Conservation (phyloP, 1,140 invertebrate species). For the Cydia amplana region DNA sequence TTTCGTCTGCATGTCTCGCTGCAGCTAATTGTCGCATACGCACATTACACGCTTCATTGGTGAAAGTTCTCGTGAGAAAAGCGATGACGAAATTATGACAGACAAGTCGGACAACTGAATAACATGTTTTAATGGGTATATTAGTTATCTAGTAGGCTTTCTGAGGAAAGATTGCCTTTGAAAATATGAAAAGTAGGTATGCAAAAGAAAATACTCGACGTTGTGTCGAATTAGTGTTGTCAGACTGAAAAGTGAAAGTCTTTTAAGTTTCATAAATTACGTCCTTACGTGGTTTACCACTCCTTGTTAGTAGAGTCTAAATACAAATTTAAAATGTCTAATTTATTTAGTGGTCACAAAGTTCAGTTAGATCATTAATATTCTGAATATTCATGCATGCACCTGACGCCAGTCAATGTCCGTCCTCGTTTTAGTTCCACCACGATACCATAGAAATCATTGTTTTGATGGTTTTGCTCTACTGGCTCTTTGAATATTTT, state of each 20-base stretch:
- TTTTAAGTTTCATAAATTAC: too few species aligned
- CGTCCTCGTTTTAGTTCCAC: constrained; percentile 52
- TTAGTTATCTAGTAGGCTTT: neutral
- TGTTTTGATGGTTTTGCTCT: constrained; percentile 71
- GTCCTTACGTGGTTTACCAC: too few species aligned
- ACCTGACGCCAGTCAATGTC: constrained; percentile 50
- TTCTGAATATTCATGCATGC: constrained; percentile 61
- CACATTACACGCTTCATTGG: constrained; percentile 41
- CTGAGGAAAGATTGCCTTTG: too few species aligned
- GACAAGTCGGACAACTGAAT: neutral
- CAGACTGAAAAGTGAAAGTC: too few species aligned
- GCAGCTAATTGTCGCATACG: constrained; percentile 33
- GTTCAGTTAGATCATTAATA: constrained; percentile 30
- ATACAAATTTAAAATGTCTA: neutral
- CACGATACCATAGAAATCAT: constrained; percentile 37
- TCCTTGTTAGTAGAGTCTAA: too few species aligned
- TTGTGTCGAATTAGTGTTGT: too few species aligned
- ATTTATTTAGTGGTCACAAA: constrained; percentile 3
- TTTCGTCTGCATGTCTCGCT: constrained; percentile 52
- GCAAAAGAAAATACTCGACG: too few species aligned
- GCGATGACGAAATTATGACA: constrained; percentile 19
- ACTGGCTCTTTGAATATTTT: constrained; percentile 63
- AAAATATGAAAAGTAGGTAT: too few species aligned
- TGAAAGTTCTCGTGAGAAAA: constrained; percentile 65
- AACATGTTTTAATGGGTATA: neutral